These are phyloP conservation scores for Autographa gamma DNA, from an alignment of 2,888 invertebrate genomes.

Conservation along the genomic window DNA sequence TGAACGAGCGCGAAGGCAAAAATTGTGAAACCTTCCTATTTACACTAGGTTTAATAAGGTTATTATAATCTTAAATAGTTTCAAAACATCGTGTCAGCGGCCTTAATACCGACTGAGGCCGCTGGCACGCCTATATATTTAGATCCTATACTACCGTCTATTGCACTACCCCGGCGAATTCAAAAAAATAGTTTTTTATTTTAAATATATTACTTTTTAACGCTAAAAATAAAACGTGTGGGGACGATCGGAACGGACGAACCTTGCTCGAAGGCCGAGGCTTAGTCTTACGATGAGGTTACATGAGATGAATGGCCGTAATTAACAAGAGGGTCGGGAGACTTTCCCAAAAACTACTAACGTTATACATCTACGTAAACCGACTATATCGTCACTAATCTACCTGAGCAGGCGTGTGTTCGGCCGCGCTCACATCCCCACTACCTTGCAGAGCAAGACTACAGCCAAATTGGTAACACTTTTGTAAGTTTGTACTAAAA, in stretches of 20 bases:
- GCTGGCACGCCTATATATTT: conserved; percentile 38
- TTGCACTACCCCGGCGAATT: conserved; percentile 88
- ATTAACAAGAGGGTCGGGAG: conserved; percentile 19
- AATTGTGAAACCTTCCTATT: conserved; percentile 69
- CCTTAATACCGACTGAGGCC: conserved; percentile 23
- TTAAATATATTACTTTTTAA: conserved; percentile 69
- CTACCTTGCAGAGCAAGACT: conserved; percentile 63
- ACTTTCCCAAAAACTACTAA: conserved; percentile 9
- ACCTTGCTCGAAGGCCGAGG: conserved; percentile 5
- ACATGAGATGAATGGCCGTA: conserved; percentile 1
- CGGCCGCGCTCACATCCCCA: conserved; percentile 43
- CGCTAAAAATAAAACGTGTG: conserved; percentile 70
- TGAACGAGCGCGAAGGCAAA: conserved; percentile 65
- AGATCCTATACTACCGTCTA: conserved; percentile 81
- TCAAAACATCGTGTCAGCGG: conserved; percentile 44
- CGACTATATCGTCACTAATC: conserved; percentile 24
- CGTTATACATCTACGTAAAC: conserved; percentile 23
- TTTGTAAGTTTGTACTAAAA: conserved; percentile 73
- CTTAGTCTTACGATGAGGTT: conserved; percentile 1
- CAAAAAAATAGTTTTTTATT: conserved; percentile 77
- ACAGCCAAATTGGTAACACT: conserved; percentile 77
- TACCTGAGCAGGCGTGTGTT: conserved; percentile 19
- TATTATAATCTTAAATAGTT: conserved; percentile 68
- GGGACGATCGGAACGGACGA: conserved; percentile 37
- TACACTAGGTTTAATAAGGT: conserved; percentile 74